Evolutionary conservation across 2,888 invertebrate species (phyloP).

Genomic region (Leuctra nigra): DNA sequence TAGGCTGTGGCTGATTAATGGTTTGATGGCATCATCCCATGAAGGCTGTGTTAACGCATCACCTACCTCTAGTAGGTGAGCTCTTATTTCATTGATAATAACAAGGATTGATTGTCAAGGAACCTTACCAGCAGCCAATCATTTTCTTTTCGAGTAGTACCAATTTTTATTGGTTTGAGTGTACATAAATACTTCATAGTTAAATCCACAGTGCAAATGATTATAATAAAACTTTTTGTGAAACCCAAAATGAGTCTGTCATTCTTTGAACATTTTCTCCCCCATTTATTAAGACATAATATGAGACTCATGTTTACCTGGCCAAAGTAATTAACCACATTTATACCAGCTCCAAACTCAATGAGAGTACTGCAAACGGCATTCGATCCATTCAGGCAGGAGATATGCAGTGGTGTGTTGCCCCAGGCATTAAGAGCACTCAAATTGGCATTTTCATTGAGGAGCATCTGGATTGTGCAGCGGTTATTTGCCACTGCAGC

Average conservation of each 20-base stretch:
- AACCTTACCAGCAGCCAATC: too few relatives aligned
- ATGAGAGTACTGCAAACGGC: constrained; percentile 48
- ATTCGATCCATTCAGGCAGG: constrained; percentile 54
- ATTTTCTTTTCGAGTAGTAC: too few relatives aligned
- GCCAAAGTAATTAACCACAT: constrained; percentile 49
- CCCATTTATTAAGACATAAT: too few relatives aligned
- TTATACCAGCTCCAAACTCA: constrained; percentile 43
- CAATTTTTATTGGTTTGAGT: too few relatives aligned
- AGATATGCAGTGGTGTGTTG: constrained; percentile 52
- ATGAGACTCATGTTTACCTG: constrained; percentile 36
- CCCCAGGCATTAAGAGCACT: constrained; percentile 52
- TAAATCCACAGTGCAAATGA: not conserved
- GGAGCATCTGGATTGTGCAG: constrained; percentile 40
- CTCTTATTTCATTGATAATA: too few relatives aligned
- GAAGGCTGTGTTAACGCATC: too few relatives aligned
- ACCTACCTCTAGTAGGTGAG: too few relatives aligned
- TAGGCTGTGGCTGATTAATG: too few relatives aligned
- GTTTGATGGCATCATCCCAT: too few relatives aligned
- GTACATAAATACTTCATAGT: too few relatives aligned
- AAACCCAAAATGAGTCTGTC: not conserved
- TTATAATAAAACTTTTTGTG: not conserved
- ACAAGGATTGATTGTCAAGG: too few relatives aligned
- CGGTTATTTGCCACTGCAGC: constrained; percentile 51
- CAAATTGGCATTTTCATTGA: constrained; percentile 49
- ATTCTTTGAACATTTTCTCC: not conserved